Base-by-base conservation (phyloP, 2,113 vertebrate species). In the Anoura caudifer region DNA sequence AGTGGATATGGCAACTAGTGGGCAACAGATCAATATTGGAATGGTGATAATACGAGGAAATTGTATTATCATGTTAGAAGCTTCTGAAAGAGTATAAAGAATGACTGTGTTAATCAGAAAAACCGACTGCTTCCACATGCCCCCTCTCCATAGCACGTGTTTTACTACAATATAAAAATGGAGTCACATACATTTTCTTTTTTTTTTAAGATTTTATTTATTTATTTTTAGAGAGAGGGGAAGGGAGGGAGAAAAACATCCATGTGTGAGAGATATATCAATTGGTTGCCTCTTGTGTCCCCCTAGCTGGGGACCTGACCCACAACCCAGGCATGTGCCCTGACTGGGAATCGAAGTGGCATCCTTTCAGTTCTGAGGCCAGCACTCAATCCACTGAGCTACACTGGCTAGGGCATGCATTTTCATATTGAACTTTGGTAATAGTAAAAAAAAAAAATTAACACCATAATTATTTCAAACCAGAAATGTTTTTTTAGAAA, bases 381-480 rank as follows among this genome's bases (percentile, higher is more conserved):
- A 10, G 56, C 56, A 59, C 22, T 59, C 22, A 59, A 24, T 59
- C 22, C 56, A 59, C 56, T 59, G 22, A 59, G 56, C 56, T 24
- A 59, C 22, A 59, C 22, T 59, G 24, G 56, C 56, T 22, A 59
- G 56, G 22, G 8, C 22, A 22, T 77, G 31, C 17, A 52, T 77
- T 77, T 77, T 77, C 17, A n/a, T 52, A 52, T 33, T 52, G 45
- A 52, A 77, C 16, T 76, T 76, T 50, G 20, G 47, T n/a, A 19
- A 12, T 77, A 77, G 45, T 50, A 8, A 31, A 75, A 75, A 17
- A 76, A 47, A 19, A 13, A 22, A n/a, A 2, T 88, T 56, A 90
- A 13, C 31, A 17, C 31, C 47, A 52, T 92, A 96, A 17, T 94
- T 96, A 87, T n/a, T 95, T 97, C 17, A 90, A 41, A 63, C 8